phyloP scores from a whole-genome alignment of 2,797 vertebrate species.

The Enteromius argenteus region DNA sequence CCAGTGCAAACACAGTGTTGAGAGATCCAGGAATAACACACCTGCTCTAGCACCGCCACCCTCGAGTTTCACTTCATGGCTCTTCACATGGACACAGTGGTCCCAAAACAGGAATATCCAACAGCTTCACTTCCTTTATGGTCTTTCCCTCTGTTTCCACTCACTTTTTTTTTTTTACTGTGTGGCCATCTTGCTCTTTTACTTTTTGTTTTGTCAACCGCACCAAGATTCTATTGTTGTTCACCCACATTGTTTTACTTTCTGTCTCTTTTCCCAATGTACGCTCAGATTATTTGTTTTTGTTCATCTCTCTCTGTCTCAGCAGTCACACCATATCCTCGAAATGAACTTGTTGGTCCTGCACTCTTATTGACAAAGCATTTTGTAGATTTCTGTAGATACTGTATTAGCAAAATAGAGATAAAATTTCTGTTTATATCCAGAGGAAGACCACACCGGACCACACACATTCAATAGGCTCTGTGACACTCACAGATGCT shows the following conservation, averaged over 20 bases:
- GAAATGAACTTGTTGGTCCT: constrained; percentile 44
- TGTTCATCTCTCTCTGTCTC: constrained; percentile 30
- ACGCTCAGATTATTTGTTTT: constrained; percentile 24
- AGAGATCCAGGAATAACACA: constrained; percentile 48
- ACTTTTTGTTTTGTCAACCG: neutral
- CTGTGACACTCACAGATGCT: constrained; percentile 18
- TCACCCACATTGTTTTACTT: constrained; percentile 2
- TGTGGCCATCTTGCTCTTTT: neutral
- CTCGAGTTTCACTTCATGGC: constrained; percentile 6
- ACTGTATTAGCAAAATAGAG: constrained; percentile 51
- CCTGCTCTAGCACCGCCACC: constrained; percentile 1
- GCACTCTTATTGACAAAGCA: constrained; percentile 52
- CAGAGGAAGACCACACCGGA: constrained; percentile 23
- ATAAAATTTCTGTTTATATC: constrained; percentile 42
- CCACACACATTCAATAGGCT: constrained; percentile 32
- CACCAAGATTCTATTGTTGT: constrained; percentile 25
- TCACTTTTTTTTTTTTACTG: neutral
- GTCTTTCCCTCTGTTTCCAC: constrained; percentile 25
- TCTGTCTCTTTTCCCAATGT: constrained; percentile 19
- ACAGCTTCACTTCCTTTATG: constrained; percentile 26
- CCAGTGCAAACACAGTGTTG: constrained; percentile 20
- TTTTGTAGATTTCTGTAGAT: constrained; percentile 61
- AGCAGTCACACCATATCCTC: constrained; percentile 46
- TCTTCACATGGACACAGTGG: neutral
- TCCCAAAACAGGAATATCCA: constrained; percentile 36